phyloP scores from a whole-genome alignment of 1,140 invertebrate species.

The Wiebesia pumilae region DNA sequence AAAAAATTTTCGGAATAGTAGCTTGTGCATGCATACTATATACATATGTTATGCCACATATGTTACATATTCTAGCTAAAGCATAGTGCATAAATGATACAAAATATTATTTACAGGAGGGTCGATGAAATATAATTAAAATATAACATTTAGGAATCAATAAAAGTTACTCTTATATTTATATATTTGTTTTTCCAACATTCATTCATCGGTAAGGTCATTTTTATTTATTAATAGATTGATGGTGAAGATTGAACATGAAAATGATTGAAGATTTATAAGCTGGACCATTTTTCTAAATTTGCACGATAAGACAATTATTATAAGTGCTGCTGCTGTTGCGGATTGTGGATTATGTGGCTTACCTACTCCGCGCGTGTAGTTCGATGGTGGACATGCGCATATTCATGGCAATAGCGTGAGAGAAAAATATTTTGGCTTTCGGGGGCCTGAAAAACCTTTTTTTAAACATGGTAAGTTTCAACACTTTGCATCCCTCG shows the following conservation, averaged over 20 bases:
- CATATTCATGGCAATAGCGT: slow-evolving; percentile 72
- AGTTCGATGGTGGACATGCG: slow-evolving; percentile 62
- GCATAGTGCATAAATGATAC: too few species aligned
- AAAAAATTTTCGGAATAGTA: too few species aligned
- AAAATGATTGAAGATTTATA: not conserved
- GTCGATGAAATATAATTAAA: too few species aligned
- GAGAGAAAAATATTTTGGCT: slow-evolving; percentile 74
- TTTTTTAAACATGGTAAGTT: slow-evolving; percentile 72
- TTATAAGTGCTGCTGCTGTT: not conserved
- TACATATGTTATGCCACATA: too few species aligned
- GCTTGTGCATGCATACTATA: too few species aligned
- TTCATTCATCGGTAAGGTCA: not conserved
- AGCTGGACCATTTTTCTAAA: not conserved
- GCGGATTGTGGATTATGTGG: not conserved
- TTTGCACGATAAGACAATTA: not conserved
- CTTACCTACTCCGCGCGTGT: not conserved
- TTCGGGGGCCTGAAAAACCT: slow-evolving; percentile 68
- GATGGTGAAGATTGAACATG: not conserved
- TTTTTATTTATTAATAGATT: not conserved
- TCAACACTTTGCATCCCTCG: not conserved
- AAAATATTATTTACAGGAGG: too few species aligned
- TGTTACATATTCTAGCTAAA: too few species aligned
- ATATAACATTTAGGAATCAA: too few species aligned
- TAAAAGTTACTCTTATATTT: too few species aligned
- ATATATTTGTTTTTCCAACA: too few species aligned